phyloP scores from a whole-genome alignment of 1,140 invertebrate species.

The Stegodyphus dumicola region DNA sequence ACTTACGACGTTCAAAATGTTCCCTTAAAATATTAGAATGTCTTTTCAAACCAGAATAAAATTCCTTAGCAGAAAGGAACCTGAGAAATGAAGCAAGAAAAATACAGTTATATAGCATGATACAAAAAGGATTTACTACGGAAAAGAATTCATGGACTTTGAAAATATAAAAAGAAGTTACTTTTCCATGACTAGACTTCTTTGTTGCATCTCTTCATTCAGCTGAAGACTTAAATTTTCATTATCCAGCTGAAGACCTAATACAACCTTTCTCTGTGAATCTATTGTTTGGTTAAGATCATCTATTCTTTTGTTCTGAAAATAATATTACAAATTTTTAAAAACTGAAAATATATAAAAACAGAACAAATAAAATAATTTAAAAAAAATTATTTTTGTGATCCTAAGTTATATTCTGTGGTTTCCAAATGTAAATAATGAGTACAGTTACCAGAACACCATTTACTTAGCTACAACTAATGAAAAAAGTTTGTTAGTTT shows the following conservation, averaged over 20 bases:
- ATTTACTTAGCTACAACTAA: no score
- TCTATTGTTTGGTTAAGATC: constrained; percentile 23
- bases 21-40: constrained; percentile 31
- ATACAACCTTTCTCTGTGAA: constrained; percentile 12
- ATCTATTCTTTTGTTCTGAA: constrained; percentile 46
- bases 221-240: constrained; percentile 39
- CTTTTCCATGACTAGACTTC: constrained; percentile 40
- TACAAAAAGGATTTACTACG: no score
- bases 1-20: constrained; percentile 37
- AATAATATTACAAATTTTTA: not conserved
- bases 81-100: constrained; percentile 13
- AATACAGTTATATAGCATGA: not conserved
- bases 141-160: no score
- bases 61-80: constrained; percentile 23
- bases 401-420: not conserved
- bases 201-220: constrained; percentile 36
- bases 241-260: constrained; percentile 36
- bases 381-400: not conserved
- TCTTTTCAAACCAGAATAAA: constrained; percentile 37
- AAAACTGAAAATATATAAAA: not conserved
- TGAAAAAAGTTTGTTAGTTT: no score
- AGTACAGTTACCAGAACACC: no score
- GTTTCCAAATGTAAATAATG: no score
- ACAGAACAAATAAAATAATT: not conserved
- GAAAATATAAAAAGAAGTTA: not conserved